Conservation (phyloP, 2,113 vertebrate species). For the Clarias magur region DNA sequence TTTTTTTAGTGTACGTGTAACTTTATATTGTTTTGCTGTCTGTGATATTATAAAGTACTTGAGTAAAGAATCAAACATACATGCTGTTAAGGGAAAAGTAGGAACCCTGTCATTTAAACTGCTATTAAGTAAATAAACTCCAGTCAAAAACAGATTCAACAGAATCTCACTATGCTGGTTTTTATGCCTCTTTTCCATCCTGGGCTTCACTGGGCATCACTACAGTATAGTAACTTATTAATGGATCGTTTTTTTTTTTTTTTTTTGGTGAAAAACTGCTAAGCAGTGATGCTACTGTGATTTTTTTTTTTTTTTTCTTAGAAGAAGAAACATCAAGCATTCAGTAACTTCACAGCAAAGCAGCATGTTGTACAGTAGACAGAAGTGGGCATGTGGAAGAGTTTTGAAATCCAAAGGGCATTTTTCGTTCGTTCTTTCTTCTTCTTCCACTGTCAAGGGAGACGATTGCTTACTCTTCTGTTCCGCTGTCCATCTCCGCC, state of each 20-base stretch:
- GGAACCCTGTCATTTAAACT: background rate
- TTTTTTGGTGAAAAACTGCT: background rate
- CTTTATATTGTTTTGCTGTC: background rate
- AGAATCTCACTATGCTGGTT: background rate
- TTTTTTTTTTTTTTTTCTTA: background rate
- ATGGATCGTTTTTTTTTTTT: background rate
- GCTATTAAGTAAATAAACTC: background rate
- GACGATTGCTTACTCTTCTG: slow-evolving; percentile 1
- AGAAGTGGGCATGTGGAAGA: background rate
- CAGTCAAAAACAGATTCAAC: background rate
- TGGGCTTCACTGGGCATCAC: background rate
- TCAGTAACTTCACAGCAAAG: background rate
- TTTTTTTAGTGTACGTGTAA: background rate
- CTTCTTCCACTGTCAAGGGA: background rate
- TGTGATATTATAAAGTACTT: background rate
- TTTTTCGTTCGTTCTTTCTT: slow-evolving; percentile 1
- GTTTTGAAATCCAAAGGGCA: slow-evolving; percentile 5
- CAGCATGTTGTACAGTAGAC: background rate
- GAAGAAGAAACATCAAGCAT: background rate
- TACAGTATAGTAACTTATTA: background rate
- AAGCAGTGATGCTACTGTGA: background rate
- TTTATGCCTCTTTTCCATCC: background rate
- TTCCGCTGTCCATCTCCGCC: slow-evolving; percentile 40
- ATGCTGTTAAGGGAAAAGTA: background rate
- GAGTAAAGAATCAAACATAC: too few species aligned